Evolutionary conservation across 2,888 invertebrate genomes (phyloP), one percentile per base, ranked within the genome.

Genomic region (Lasioglossum oenotherae): DNA sequence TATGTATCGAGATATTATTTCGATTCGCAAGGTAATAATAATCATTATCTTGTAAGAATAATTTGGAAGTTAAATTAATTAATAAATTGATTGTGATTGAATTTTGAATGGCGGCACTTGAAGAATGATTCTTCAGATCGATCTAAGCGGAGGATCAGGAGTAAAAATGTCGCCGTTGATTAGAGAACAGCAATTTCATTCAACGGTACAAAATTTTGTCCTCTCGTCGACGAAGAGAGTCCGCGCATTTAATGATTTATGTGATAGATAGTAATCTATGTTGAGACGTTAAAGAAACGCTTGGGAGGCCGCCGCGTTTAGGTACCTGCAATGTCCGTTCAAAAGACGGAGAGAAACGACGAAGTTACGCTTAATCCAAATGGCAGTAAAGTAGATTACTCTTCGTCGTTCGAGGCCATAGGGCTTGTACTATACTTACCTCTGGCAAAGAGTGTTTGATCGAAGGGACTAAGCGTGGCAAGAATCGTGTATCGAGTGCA

Each of bases 311-410:
- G n/a, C n/a, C 12, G n/a, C n/a, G n/a, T 57, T n/a, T n/a, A 57
- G 57, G n/a, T n/a, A 4, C 23, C 10, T 12, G 10, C 12, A n/a
- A 4, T 57, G n/a, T 4, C n/a, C 57, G n/a, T 57, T 53, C 12
- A 57, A n/a, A 57, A n/a, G n/a, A 1, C n/a, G 57, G 1, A 57
- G n/a, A 57, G 57, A 57, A 57, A 12, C 57, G 57, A 57, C n/a
- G n/a, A 57, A 12, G 57, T 1, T n/a, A n/a, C n/a, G 12, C n/a
- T 57, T n/a, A 57, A 57, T 57, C 57, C 57, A 57, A 57, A 57
- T 57, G 57, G 57, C 57, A 57, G n/a, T 57, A 57, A 57, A 57
- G n/a, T 57, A n/a, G 57, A 57, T 57, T 57, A 12, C 57, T 57
- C 57, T 57, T 57, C 57, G 57, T 12, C 12, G 57, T 57, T 57